Evolutionary conservation across 2,797 vertebrate genomes (phyloP).

Genomic region (Schizothorax lantsangensis): DNA sequence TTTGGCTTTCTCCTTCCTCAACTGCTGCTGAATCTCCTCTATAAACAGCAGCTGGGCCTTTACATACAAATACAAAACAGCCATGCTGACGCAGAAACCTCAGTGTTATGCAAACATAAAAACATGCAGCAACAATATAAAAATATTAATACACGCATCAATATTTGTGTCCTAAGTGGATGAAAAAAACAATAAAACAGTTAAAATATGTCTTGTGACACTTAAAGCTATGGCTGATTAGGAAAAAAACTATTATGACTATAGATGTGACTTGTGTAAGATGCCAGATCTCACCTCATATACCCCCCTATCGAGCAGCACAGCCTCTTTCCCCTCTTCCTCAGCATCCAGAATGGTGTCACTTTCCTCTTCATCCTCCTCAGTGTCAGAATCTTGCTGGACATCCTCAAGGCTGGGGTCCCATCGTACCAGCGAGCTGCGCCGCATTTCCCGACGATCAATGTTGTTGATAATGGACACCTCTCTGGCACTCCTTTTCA

Average conservation of each 20-base stretch:
- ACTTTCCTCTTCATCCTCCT: slow-evolving; percentile 63
- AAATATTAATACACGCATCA: too few species aligned
- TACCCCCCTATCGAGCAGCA: slow-evolving; percentile 66
- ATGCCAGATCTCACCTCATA: slow-evolving; percentile 75
- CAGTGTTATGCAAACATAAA: too few species aligned
- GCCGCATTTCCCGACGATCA: slow-evolving; percentile 66
- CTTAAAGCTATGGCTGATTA: neutral
- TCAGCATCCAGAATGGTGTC: slow-evolving; percentile 63
- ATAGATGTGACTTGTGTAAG: neutral
- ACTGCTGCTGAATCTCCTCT: slow-evolving; percentile 79
- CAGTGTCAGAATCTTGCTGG: slow-evolving; percentile 76
- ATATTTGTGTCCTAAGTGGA: too few species aligned
- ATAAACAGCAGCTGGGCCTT: too few species aligned
- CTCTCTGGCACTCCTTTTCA: slow-evolving; percentile 71
- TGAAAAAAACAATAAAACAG: too few species aligned
- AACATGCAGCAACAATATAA: too few species aligned
- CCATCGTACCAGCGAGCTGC: slow-evolving; percentile 79
- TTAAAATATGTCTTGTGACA: too few species aligned
- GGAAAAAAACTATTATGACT: neutral
- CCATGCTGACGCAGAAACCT: too few species aligned
- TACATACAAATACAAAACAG: too few species aligned
- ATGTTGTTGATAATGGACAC: slow-evolving; percentile 65
- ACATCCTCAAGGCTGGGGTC: slow-evolving; percentile 85
- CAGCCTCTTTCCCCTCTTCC: slow-evolving; percentile 63
- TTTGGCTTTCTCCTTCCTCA: slow-evolving; percentile 80